A percentile compares a stretch with the other conserved stretches of the same genome.
phyloP scores from a whole-genome alignment of 2,888 invertebrate genomes.

The Malachius bipustulatus region DNA sequence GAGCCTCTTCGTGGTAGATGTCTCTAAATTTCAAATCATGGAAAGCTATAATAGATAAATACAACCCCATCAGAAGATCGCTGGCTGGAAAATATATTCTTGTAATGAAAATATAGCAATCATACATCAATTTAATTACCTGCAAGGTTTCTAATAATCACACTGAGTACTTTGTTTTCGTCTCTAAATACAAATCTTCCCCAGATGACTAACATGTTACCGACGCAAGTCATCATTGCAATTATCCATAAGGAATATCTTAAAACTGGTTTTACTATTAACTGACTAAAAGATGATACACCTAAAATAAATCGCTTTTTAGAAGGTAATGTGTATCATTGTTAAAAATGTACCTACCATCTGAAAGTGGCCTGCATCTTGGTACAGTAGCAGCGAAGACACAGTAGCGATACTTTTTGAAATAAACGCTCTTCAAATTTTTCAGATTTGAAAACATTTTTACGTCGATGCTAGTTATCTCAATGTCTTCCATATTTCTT shows the following conservation, averaged over 20 bases:
- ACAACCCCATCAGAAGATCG: constrained; percentile 55
- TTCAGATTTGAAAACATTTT: constrained; percentile 38
- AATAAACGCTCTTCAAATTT: constrained; percentile 44
- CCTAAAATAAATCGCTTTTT: constrained; percentile 28
- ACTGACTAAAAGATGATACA: constrained; percentile 47
- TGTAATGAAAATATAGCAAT: too few species aligned
- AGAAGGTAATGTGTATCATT: not conserved
- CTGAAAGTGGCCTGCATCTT: constrained; percentile 47
- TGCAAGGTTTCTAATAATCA: constrained; percentile 53
- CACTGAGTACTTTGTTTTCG: constrained; percentile 49
- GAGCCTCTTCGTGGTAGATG: constrained; percentile 44
- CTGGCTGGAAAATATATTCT: constrained; percentile 42
- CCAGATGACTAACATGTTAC: constrained; percentile 52
- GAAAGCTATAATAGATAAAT: constrained; percentile 47
- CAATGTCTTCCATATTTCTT: constrained; percentile 44
- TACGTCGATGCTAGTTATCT: constrained; percentile 40
- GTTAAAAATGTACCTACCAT: constrained; percentile 37
- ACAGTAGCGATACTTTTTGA: constrained; percentile 52
- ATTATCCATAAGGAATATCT: constrained; percentile 52
- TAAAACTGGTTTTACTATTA: constrained; percentile 45
- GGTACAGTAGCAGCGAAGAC: constrained; percentile 45
- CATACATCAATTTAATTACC: too few species aligned
- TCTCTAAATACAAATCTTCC: constrained; percentile 47
- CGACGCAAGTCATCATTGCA: constrained; percentile 45
- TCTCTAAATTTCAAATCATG: constrained; percentile 46